Evolutionary conservation across 2,113 vertebrate genomes (phyloP), one percentile per base, ranked within the genome.

Genomic region (Perca flavescens): DNA sequence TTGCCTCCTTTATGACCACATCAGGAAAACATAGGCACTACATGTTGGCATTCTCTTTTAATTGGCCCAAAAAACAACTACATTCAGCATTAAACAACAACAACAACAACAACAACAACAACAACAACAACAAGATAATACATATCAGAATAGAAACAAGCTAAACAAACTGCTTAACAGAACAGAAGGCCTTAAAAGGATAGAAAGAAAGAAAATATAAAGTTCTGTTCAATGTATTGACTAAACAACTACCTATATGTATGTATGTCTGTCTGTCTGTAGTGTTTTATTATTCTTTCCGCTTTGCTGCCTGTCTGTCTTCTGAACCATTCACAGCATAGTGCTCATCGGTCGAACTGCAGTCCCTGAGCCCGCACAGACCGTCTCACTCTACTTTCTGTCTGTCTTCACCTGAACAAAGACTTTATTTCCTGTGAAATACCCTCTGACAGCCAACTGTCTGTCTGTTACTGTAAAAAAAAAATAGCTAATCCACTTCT

Each of bases 31-130:
- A 86, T 22, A 65, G 57, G 31, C 52, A 40, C 19, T 50, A 71
- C 77, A 74, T 74, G 73, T 67, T 76, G 79, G 52, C 70, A 74
- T 61, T 63, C 13, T 64, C 22, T 81, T 81, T 80, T 87, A 75
- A 75, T 25, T 60, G 60, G 67, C 57, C 34, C 21, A 34, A 64
- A 69, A n/a, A 52, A 77, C 19, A 64, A 74, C 34, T 34, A 34
- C 8, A 40, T 40, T 9, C 36, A 40, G 5, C 34, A 34, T 34
- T 34, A 34, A 1, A 43, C 40, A 52, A 77, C 19, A 64, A 77
- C 17, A 36, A 64, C 58, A 52, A 77, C 19, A 64, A 77, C 36
- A 9, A 40, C 40, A 65, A 77, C 40, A 68, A 73, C 19, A 64
- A 77, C 19, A 64, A 77, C 36, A 9, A 40, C 40, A 65, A 77